Base-by-base conservation (phyloP, 2,888 invertebrate species). In the Apamea crenata region DNA sequence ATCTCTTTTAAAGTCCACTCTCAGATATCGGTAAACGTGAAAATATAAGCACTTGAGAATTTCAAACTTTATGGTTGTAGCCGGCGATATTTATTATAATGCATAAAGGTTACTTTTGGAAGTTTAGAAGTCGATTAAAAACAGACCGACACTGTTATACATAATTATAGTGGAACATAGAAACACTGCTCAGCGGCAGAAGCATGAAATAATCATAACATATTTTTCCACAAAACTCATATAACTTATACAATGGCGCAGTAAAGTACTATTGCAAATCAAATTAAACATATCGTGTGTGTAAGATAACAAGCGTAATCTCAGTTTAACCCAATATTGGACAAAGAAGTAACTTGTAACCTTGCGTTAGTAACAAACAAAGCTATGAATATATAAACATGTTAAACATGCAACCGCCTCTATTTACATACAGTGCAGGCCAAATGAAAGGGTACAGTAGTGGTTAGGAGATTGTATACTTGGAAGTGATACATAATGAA, bases 301-400 rank as follows among this genome's bases (percentile, higher is more conserved):
- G 66, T 56, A 69, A 81, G 78, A 74, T 83, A 84, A 88, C 81
- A 67, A 85, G 63, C 66, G 74, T 91, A 89, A 91, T 90, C 88
- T 73, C 72, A 84, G 85, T 87, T 88, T 86, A 91, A 88, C 88
- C 88, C 76, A 89, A 88, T 88, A 90, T 88, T 84, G 84, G 83
- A 93, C 93, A 92, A 93, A 92, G 91, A 89, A 88, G 78, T 81
- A 90, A 86, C 92, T 91, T 89, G 70, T 80, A 89, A 88, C 93
- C 93, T 93, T 92, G 93, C 82, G 84, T 83, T 80, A 81, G 86
- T 86, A 81, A 87, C 88, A 91, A 82, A 92, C 92, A 91, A 90
- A 91, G 90, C 89, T 88, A 86, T 91, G 91, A 90, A 90, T 92
- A 91, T 83, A 92, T 90, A 89, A 91, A 91, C 92, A 91, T 91